These are phyloP conservation scores for Macrotis lagotis DNA, from an alignment of 2,113 vertebrate genomes.

Conservation along the genomic window DNA sequence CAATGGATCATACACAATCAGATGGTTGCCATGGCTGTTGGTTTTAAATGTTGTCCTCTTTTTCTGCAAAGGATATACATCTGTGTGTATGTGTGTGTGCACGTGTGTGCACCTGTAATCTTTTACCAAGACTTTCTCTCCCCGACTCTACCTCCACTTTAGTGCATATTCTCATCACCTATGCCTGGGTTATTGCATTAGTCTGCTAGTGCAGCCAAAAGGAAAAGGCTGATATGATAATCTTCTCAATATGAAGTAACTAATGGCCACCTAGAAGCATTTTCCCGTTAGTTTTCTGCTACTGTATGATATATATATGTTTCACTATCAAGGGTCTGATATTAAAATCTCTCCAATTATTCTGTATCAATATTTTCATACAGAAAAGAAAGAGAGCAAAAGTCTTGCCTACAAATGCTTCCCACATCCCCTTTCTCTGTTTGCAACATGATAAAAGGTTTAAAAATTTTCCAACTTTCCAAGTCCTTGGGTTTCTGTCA, in stretches of 20 bases:
- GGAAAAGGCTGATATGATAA: conserved; percentile 11
- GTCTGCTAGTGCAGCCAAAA: background rate
- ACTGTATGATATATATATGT: background rate
- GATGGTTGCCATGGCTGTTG: background rate
- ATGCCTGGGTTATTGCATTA: background rate
- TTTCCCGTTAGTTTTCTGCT: background rate
- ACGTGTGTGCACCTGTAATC: background rate
- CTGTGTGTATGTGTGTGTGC: too few species aligned
- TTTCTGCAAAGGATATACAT: background rate
- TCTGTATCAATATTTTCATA: conserved; percentile 5
- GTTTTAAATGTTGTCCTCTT: background rate
- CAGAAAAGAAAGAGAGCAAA: background rate
- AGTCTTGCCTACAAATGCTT: conserved; percentile 11
- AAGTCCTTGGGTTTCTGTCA: conserved; percentile 31
- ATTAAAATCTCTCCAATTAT: background rate
- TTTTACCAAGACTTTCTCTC: background rate
- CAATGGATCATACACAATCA: background rate
- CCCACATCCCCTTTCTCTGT: background rate
- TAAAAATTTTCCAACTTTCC: conserved; percentile 31
- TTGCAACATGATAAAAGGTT: conserved; percentile 18
- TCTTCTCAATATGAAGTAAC: background rate
- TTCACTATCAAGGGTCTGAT: background rate
- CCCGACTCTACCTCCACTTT: background rate
- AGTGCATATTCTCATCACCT: background rate
- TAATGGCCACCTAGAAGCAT: background rate